phyloP scores from a whole-genome alignment of 1,140 invertebrate species.

The Solenopsis invicta region DNA sequence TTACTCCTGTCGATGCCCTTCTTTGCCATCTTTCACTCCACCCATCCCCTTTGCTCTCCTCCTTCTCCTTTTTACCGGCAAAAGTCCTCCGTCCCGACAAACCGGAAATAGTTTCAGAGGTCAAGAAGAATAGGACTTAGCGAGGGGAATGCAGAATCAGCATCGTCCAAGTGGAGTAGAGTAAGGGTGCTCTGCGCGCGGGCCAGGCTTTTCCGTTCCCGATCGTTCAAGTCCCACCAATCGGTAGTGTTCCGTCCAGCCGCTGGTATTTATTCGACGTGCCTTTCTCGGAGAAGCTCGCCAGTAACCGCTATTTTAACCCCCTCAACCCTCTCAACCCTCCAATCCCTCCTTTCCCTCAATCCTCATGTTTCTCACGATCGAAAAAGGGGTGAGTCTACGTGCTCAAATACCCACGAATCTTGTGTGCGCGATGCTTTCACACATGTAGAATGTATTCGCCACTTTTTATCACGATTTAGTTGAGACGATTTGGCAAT shows the following conservation, averaged over 20 bases:
- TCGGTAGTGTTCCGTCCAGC: conserved; percentile 39
- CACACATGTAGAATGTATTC: neutral
- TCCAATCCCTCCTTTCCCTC: neutral
- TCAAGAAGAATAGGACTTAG: conserved; percentile 61
- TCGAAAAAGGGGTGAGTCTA: conserved; percentile 25
- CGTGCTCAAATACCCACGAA: conserved; percentile 27
- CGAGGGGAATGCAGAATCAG: conserved; percentile 61
- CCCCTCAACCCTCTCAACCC: conserved; percentile 9
- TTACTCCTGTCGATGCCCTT: conserved; percentile 17
- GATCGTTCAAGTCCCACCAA: conserved; percentile 55
- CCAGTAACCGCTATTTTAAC: conserved; percentile 64
- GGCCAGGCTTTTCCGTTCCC: conserved; percentile 52
- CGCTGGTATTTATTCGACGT: conserved; percentile 59
- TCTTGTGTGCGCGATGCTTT: neutral
- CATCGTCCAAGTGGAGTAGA: conserved; percentile 25
- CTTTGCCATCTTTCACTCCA: neutral
- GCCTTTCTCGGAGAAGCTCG: conserved; percentile 23
- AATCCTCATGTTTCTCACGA: conserved; percentile 53
- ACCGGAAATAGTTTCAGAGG: conserved; percentile 58
- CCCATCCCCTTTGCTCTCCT: too few species aligned
- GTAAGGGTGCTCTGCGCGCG: conserved; percentile 24
- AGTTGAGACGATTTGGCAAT: neutral
- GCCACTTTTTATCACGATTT: neutral
- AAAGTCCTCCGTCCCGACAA: conserved; percentile 33
- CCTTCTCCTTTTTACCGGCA: neutral